Conservation (phyloP, 2,888 invertebrate species). For the Gasteruption jaculator region DNA sequence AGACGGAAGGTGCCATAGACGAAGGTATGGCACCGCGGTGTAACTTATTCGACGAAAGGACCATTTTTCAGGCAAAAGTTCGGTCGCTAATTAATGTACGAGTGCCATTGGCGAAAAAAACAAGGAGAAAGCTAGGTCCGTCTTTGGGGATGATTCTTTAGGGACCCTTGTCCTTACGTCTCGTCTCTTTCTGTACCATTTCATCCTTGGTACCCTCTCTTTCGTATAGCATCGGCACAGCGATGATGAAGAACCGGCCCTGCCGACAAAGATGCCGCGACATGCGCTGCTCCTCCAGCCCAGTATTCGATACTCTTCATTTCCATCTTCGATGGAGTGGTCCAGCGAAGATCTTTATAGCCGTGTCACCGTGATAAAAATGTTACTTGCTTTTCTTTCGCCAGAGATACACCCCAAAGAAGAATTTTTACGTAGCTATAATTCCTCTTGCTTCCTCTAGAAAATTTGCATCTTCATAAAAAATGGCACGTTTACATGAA, state of each 20-base stretch:
- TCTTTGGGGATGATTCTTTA: conserved; percentile 26
- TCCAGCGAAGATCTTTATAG: conserved; percentile 33
- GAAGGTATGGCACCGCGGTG: conserved; percentile 21
- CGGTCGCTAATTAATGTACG: conserved; percentile 47
- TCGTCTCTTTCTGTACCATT: conserved; percentile 13
- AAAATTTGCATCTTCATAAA: too few species aligned
- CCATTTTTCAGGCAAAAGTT: conserved; percentile 43
- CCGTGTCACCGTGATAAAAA: conserved; percentile 33
- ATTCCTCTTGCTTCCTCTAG: too few species aligned
- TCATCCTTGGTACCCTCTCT: conserved; percentile 18
- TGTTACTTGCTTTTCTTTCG: too few species aligned
- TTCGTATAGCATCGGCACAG: conserved; percentile 40
- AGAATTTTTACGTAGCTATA: too few species aligned
- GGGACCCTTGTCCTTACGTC: conserved; percentile 1
- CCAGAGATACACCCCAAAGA: too few species aligned
- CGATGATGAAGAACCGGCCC: conserved; percentile 45
- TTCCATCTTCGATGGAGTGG: conserved; percentile 26
- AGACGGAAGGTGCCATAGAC: conserved; percentile 21
- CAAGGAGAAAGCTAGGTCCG: conserved; percentile 40
- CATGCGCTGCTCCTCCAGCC: conserved; percentile 31
- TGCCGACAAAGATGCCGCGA: conserved; percentile 48
- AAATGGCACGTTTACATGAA: too few species aligned
- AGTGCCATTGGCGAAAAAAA: conserved; percentile 34
- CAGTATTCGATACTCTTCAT: conserved; percentile 5
- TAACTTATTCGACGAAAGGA: conserved; percentile 42